Base-by-base conservation (phyloP, 2,797 vertebrate genomes). In the Gallinago solitaria region DNA sequence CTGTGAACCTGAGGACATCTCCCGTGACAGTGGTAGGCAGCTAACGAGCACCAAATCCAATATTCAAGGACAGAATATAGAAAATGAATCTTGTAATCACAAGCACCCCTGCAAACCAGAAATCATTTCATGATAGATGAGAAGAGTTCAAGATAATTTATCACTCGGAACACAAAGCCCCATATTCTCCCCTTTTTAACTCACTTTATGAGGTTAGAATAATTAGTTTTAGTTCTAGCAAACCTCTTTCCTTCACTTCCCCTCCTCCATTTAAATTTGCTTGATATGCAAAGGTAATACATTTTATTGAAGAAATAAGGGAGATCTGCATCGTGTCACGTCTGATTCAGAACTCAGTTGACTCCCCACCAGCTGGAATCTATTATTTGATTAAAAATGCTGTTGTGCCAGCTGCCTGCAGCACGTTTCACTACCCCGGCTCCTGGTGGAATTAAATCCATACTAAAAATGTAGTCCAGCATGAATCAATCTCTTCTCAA, bases 301-400 rank as follows among this genome's bases (percentile, higher is more conserved):
- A 54, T 61, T 92, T 92, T 89, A 80, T 69, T 85, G 68, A 56
- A 93, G 83, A 96, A 96, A 96, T 79, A 89, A 86, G 64, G 68
- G 91, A 91, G 71, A 70, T 27, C 65, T 90, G 51, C 80, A 89
- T 63, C 74, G 82, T 96, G 87, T 85, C 94, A 96, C 30, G 78
- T 81, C 51, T 91, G 65, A 61, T 81, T 87, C 76, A 91, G 92
- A 81, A 93, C 32, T 45, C 77, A 37, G 83, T 57, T 86, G 74
- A 88, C 82, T 94, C 89, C 90, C 85, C 50, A 95, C 83, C 94
- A 95, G 90, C 86, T 95, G 85, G 87, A 94, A 94, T 79, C 79
- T 75, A 92, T 96, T 83, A 91, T 79, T 95, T 89, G 82, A 95
- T 96, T 95, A 89, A 95, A 95, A 94, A 81, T 87, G 41, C 80